These are phyloP conservation scores for Pteromalus puparum DNA, from an alignment of 1,140 invertebrate genomes.

Conservation along the genomic window DNA sequence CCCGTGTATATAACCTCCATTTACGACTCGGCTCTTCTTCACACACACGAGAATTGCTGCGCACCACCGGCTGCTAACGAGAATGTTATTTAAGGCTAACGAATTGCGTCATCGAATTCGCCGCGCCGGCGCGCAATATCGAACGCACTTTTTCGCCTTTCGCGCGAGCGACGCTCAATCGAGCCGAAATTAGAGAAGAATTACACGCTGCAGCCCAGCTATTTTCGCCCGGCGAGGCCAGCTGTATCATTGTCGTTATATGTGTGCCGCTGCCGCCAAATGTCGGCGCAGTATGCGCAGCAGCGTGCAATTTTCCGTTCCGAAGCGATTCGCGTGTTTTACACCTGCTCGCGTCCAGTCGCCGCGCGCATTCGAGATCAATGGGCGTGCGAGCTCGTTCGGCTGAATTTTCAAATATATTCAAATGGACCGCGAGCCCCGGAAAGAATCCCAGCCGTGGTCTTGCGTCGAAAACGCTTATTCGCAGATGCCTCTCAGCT, in stretches of 20 bases:
- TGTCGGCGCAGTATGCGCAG: not conserved
- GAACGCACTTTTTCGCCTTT: not conserved
- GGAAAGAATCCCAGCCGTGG: not conserved
- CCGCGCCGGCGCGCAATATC: not conserved
- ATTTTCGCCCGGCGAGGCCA: too few relatives aligned
- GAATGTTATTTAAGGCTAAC: slow-evolving; percentile 33
- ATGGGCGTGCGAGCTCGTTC: not conserved
- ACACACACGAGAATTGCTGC: not conserved
- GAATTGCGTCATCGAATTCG: slow-evolving; percentile 28
- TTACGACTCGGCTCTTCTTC: not conserved
- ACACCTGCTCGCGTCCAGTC: slow-evolving; percentile 2
- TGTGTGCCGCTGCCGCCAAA: slow-evolving; percentile 5
- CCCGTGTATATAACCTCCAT: not conserved
- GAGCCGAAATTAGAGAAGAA: slow-evolving; percentile 33
- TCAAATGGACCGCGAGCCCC: not conserved
- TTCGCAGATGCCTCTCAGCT: not conserved
- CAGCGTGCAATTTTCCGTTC: slow-evolving; percentile 25
- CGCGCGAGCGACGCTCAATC: not conserved
- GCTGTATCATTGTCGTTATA: not conserved
- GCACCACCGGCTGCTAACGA: not conserved
- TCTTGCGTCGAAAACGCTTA: too few relatives aligned
- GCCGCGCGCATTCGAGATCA: slow-evolving; percentile 7
- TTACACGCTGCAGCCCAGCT: not conserved
- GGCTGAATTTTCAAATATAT: slow-evolving; percentile 4
- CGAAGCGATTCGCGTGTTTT: slow-evolving; percentile 7